Base-by-base conservation (phyloP, 2,113 vertebrate species). In the Octodon degus region DNA sequence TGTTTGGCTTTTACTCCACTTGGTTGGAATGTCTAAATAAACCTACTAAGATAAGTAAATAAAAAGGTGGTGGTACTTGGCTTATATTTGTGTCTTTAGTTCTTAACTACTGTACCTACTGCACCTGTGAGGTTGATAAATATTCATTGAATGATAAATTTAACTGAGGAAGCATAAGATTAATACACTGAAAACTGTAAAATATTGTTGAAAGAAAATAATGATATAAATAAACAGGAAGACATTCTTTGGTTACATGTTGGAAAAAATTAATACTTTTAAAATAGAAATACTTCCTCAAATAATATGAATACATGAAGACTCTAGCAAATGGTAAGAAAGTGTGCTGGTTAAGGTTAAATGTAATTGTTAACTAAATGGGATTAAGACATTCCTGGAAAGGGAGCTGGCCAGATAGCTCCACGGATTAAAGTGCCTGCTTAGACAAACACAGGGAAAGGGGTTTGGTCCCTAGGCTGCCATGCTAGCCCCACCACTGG, bases 141-240 rank as follows among this genome's bases (percentile, higher is more conserved):
- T 90, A 90, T 72, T 65, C 67, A 89, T 32, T 87, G 32, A 90
- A 68, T 43, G 77, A 86, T 72, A 84, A 53, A 50, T 93, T 88
- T 79, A 79, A 53, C 47, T 79, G 47, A 50, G 76, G 13, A 32
- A 79, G 43, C 47, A 1, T 79, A 53, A 79, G 76, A 79, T 47
- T 53, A 50, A 14, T 53, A 32, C 13, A 14, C 14, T 79, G 47
- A 53, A 50, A 79, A 79, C 76, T 79, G 32, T 50, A 79, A 79
- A 79, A 79, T 27, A 50, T 32, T 50, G 13, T 7, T 79, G 76
- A 79, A 79, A 53, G 7, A 79, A 79, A 79, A 53, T 30, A 79
- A 79, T 32, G 27, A 88, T 20, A 25, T 76, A 87, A 76, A 17
- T 70, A 79, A 91, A 60, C 67, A 1, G 47, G 63, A 88, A 91